phyloP scores from a whole-genome alignment of 1,140 invertebrate species.

The Danaus melanippus region DNA sequence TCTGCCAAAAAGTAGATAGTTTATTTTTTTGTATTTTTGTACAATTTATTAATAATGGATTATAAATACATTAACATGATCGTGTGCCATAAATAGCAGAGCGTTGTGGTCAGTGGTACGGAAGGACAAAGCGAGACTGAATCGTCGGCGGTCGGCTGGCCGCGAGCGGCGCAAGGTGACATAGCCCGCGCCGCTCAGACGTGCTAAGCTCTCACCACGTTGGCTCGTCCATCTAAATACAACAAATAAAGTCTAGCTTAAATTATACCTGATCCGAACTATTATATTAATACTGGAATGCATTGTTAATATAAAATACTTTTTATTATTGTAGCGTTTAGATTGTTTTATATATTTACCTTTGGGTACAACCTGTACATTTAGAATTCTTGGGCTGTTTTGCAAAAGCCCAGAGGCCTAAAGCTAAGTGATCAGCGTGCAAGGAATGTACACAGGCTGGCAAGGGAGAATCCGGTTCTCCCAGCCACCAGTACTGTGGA shows the following conservation, averaged over 20 bases:
- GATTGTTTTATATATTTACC: constrained; percentile 54
- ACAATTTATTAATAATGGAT: too few relatives aligned
- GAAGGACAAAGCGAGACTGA: constrained; percentile 86
- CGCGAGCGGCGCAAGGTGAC: constrained; percentile 77
- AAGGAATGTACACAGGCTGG: constrained; percentile 86
- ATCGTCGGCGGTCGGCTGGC: constrained; percentile 80
- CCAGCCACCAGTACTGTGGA: constrained; percentile 38
- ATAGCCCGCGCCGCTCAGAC: constrained; percentile 86
- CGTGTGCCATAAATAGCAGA: constrained; percentile 86
- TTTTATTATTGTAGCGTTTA: too few relatives aligned
- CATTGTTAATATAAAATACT: neutral
- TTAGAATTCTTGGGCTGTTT: constrained; percentile 70
- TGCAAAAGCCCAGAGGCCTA: constrained; percentile 92
- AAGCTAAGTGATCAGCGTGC: constrained; percentile 80
- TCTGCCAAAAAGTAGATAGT: constrained; percentile 58
- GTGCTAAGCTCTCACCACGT: constrained; percentile 31
- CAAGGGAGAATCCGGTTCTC: constrained; percentile 71
- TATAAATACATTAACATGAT: constrained; percentile 74
- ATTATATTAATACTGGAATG: too few relatives aligned
- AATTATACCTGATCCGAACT: too few relatives aligned
- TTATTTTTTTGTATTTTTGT: neutral
- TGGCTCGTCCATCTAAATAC: constrained; percentile 38
- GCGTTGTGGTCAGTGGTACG: constrained; percentile 91
- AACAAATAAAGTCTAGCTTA: neutral
- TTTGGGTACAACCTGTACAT: constrained; percentile 84